phyloP scores from a whole-genome alignment of 2,113 vertebrate species.

The Carassius auratus region DNA sequence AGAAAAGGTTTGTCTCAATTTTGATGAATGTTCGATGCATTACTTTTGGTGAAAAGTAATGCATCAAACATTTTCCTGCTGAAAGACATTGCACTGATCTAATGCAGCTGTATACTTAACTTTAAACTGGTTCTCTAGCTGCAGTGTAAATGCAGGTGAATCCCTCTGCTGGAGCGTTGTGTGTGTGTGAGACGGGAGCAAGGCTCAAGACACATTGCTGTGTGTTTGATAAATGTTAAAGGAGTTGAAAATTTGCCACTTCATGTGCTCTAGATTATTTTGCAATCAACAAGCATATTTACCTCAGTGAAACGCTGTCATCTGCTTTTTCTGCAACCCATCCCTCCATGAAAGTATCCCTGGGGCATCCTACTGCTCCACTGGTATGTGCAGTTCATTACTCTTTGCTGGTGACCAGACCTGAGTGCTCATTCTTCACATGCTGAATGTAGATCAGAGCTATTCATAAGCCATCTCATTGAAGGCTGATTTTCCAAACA shows the following conservation, averaged over 20 bases:
- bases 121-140: conserved; percentile 1
- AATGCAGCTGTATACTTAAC: conserved; percentile 24
- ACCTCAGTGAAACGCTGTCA: conserved; percentile 51
- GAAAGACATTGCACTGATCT: background rate
- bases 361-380: conserved; percentile 25
- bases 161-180: conserved; percentile 29
- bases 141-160: conserved; percentile 38
- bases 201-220: conserved; percentile 42
- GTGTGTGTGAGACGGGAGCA: conserved; percentile 34
- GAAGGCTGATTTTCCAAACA: conserved; percentile 16
- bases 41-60: too few species aligned
- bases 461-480: conserved; percentile 41
- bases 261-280: conserved; percentile 67
- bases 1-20: background rate
- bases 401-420: conserved; percentile 45
- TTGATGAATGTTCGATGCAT: background rate
- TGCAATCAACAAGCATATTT: conserved; percentile 62
- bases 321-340: conserved; percentile 56
- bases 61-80: background rate
- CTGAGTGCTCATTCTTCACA: conserved; percentile 55
- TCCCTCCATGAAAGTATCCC: conserved; percentile 54
- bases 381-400: conserved; percentile 54
- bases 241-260: conserved; percentile 58
- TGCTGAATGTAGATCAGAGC: conserved; percentile 49
- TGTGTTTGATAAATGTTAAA: conserved; percentile 61